Evolutionary conservation across 1,140 invertebrate species (phyloP), one percentile per base, ranked within the genome.

Genomic region (Prorops nasuta): DNA sequence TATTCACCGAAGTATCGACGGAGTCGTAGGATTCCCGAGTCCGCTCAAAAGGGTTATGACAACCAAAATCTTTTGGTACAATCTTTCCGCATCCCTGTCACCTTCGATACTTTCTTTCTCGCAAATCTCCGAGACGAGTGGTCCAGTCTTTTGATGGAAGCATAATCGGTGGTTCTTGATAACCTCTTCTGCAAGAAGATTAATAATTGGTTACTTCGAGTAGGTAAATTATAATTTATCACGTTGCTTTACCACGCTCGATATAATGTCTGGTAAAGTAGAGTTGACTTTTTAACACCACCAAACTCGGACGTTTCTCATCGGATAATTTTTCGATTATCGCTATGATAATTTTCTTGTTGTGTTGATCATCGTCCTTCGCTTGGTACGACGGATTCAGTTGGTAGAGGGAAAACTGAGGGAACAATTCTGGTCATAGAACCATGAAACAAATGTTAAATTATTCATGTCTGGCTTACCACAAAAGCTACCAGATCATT

Each of bases 221-320:
- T 10, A 31, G 8, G 24, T 44, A 17, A 16, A 34, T 18, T 34
- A 31, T 18, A 31, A 3, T 34, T n/a, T 7, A 32, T 32, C n/a
- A 18, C 28, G 8, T 17, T 17, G 12, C 22, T 8, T 60, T 51
- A 77, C 76, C 69, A 78, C 80, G 77, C 18, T 79, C 79, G 15
- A 83, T 82, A 64, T 87, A 87, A 58, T 86, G 83, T 54, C 83
- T 85, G 18, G 80, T 78, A 66, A 88, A 87, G 51, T 86, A 83
- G 39, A 86, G 80, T 60, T 90, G 88, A 78, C 88, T 87, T 67
- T 83, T 84, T 8, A 87, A 52, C 1, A 79, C 80, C 3, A 79
- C 61, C 14, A 82, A 60, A 48, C 64, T 67, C 1, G 76, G 65
- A 18, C 61, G 60, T n/a, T 56, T 56, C 54, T 75, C 60, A 14